A percentile compares a stretch with the other conserved stretches of the same genome.
Conservation (phyloP, 2,113 vertebrate genomes). For the Halcyon senegalensis region DNA sequence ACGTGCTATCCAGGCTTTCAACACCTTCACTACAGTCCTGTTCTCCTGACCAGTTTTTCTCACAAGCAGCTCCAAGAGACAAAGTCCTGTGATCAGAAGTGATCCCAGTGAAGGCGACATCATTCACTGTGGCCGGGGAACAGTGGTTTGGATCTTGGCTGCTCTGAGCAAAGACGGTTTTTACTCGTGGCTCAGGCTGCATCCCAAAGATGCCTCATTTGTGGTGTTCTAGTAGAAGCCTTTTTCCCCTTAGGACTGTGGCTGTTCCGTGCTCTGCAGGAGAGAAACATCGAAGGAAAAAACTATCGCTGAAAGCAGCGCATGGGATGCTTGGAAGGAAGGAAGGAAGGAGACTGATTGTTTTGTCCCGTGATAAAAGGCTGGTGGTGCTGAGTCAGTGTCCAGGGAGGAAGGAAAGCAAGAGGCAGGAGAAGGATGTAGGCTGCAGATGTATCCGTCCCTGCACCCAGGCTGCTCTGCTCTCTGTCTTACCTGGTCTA, state of each 20-base stretch:
- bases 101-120: background rate
- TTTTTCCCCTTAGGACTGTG: background rate
- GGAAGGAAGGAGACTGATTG: slow-evolving; percentile 14
- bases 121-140: background rate
- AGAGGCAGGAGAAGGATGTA: background rate
- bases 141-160: background rate
- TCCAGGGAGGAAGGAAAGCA: slow-evolving; percentile 1
- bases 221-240: background rate
- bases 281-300: background rate
- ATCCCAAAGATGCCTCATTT: background rate
- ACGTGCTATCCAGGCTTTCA: background rate
- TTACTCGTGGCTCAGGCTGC: background rate
- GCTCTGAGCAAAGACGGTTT: background rate
- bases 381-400: slow-evolving; percentile 15
- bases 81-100: slow-evolving; percentile 83
- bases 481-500: background rate
- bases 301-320: fast-evolving
- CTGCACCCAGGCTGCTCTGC: fast-evolving
- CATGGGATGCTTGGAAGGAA: background rate
- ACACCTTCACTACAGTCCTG: fast-evolving
- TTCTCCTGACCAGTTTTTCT: background rate
- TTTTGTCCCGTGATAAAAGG: background rate
- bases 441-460: background rate
- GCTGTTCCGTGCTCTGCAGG: background rate
- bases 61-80: slow-evolving; percentile 79